phyloP scores from a whole-genome alignment of 1,140 invertebrate genomes.

The Pentalonia nigronervosa region DNA sequence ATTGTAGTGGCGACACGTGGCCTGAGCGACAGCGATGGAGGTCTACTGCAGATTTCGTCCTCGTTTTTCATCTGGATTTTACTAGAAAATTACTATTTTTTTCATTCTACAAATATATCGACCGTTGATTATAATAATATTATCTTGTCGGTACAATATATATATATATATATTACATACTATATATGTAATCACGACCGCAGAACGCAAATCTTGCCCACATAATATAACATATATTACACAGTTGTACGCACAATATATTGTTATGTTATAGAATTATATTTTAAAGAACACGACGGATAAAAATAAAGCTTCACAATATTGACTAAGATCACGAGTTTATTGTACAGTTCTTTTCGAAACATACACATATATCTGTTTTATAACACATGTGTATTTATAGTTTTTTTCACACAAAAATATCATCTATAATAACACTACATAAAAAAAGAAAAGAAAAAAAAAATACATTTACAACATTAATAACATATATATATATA shows the following conservation, averaged over 20 bases:
- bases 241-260: neutral
- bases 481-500: conserved; percentile 50
- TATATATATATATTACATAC: neutral
- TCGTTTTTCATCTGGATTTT: neutral
- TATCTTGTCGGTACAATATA: neutral
- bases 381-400: conserved; percentile 10
- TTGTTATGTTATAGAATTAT: neutral
- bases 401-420: conserved; percentile 41
- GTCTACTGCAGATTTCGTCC: neutral
- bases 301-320: neutral
- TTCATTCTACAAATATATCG: neutral
- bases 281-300: neutral
- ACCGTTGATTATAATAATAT: neutral
- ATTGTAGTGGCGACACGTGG: too few relatives aligned
- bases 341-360: conserved; percentile 37
- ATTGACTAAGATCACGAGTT: conserved; percentile 52
- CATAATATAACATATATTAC: neutral
- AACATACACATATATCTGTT: neutral
- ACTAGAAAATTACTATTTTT: neutral
- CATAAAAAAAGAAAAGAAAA: conserved; percentile 5
- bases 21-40: too few relatives aligned
- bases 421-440: conserved; percentile 46
- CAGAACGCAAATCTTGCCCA: neutral
- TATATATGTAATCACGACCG: neutral
- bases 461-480: conserved; percentile 46